Conservation (phyloP, 2,113 vertebrate species). For the Aegypius monachus region DNA sequence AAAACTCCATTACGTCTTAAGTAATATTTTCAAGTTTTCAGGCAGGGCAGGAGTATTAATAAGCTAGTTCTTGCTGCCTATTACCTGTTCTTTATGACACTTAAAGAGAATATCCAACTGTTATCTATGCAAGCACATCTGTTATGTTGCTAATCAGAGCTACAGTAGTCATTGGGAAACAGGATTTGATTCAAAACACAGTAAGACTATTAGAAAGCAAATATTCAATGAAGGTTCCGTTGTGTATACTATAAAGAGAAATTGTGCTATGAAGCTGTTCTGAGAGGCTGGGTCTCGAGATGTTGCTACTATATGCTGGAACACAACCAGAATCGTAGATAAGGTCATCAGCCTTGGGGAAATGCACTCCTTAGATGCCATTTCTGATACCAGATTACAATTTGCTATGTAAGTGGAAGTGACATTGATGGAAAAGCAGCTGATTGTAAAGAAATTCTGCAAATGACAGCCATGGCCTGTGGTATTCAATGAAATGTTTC, state of each 20-base stretch:
- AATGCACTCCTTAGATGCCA: background rate
- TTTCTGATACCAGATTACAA: background rate
- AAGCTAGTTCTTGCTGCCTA: background rate
- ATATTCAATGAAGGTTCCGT: background rate
- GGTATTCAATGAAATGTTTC: background rate
- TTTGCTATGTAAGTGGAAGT: background rate
- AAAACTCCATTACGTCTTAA: background rate
- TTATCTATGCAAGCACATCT: background rate
- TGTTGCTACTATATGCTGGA: background rate
- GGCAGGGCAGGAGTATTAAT: background rate
- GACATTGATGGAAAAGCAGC: conserved; percentile 32
- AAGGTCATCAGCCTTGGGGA: background rate
- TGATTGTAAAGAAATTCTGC: background rate
- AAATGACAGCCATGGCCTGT: background rate
- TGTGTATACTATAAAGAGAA: background rate
- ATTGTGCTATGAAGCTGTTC: background rate
- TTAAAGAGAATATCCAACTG: background rate
- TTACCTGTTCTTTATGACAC: background rate
- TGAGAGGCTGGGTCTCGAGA: background rate
- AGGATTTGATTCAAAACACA: background rate
- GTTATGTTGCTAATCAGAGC: background rate
- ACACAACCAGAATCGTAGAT: background rate
- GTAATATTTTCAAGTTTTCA: background rate
- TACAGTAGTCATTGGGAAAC: background rate
- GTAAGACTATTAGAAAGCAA: background rate